phyloP scores from a whole-genome alignment of 2,113 vertebrate genomes.

The Acrocephalus arundinaceus region DNA sequence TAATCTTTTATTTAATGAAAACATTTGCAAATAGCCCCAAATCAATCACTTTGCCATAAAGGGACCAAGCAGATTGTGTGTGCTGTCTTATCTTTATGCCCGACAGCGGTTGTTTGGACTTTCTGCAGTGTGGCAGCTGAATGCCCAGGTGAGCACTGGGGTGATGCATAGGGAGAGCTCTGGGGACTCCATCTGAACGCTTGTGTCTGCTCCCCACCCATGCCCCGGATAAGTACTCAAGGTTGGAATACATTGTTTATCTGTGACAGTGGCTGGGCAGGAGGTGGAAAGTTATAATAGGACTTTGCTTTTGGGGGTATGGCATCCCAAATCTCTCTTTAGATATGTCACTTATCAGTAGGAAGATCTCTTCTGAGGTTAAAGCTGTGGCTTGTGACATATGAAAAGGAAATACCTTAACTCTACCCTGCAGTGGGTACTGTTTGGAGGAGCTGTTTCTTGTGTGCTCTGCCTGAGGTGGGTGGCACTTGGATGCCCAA shows the following conservation, averaged over 20 bases:
- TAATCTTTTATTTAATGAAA: not conserved
- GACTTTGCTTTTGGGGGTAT: not conserved
- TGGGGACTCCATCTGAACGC: rapidly evolving
- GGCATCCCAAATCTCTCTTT: not conserved
- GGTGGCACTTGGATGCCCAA: not conserved
- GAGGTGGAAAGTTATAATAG: not conserved
- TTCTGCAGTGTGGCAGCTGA: not conserved
- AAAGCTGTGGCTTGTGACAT: not conserved
- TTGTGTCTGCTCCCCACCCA: rapidly evolving
- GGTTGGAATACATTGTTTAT: not conserved
- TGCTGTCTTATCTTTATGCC: not conserved
- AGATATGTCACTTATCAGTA: not conserved
- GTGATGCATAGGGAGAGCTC: not conserved
- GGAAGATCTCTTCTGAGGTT: not conserved
- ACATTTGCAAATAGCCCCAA: not conserved
- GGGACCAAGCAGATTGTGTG: not conserved
- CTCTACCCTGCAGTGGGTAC: not conserved
- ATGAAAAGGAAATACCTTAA: not conserved
- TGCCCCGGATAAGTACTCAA: not conserved
- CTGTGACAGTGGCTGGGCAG: not conserved
- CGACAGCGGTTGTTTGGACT: rapidly evolving
- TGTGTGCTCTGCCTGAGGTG: not conserved
- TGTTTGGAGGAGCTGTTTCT: not conserved
- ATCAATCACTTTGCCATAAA: not conserved
- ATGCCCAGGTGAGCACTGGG: not conserved